A percentile compares a stretch with the other conserved stretches of the same genome.
phyloP scores from a whole-genome alignment of 2,797 vertebrate genomes.

The Phoebastria nigripes region DNA sequence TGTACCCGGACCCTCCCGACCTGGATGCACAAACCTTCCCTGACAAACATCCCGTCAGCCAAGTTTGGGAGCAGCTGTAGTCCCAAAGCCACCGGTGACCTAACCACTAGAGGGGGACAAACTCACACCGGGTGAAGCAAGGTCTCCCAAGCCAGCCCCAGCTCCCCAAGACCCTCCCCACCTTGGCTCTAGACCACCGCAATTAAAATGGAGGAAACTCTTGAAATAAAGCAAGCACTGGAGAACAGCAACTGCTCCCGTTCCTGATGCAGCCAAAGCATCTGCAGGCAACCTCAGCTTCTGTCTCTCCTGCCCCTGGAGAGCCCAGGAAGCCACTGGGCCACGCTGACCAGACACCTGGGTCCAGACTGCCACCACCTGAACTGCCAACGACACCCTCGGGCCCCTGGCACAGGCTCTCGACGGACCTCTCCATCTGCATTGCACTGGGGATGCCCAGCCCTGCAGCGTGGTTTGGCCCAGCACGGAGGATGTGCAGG shows the following conservation, averaged over 20 bases:
- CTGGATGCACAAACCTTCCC: not conserved
- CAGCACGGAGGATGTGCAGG: fast-evolving
- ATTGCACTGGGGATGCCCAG: not conserved
- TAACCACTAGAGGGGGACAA: slow-evolving; percentile 3
- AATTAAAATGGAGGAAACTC: not conserved
- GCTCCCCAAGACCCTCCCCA: not conserved
- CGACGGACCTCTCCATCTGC: fast-evolving
- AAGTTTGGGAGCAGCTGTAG: not conserved
- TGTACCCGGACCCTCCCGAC: not conserved
- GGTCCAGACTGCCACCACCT: not conserved
- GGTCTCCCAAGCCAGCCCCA: not conserved
- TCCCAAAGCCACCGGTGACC: not conserved
- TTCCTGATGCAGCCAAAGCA: not conserved
- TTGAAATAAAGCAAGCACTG: not conserved
- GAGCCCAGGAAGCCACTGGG: not conserved
- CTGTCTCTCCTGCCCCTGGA: not conserved
- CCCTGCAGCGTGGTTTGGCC: not conserved
- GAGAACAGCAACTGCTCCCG: not conserved
- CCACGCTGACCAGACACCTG: not conserved
- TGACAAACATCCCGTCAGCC: not conserved
- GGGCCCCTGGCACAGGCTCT: fast-evolving
- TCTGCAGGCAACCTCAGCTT: not conserved
- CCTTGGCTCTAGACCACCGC: not conserved
- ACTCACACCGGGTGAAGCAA: not conserved
- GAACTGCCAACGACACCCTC: fast-evolving